A percentile compares a stretch with the other conserved stretches of the same genome.
Conservation (phyloP, 2,888 invertebrate species). For the Pteria penguin region DNA sequence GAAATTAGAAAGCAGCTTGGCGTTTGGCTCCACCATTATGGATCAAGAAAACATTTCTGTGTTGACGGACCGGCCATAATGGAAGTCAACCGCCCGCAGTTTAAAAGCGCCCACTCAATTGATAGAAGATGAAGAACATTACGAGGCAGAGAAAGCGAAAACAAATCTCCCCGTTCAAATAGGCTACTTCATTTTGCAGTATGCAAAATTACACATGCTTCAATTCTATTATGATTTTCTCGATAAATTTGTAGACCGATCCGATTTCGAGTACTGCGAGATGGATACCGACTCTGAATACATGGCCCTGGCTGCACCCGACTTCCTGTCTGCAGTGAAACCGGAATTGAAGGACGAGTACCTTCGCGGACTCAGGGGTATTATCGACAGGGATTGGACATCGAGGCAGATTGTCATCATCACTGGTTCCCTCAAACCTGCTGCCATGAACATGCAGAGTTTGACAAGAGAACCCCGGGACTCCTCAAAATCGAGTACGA, state of each 20-base stretch:
- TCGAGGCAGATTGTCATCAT: constrained; percentile 34
- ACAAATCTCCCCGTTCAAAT: constrained; percentile 50
- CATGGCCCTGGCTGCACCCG: too few relatives aligned
- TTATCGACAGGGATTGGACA: constrained; percentile 10
- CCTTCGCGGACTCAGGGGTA: background rate
- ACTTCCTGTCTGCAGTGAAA: too few relatives aligned
- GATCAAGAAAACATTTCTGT: constrained; percentile 45
- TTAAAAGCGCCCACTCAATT: constrained; percentile 41
- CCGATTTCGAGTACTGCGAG: too few relatives aligned
- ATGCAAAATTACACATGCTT: too few relatives aligned
- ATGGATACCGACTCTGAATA: too few relatives aligned
- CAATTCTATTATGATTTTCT: too few relatives aligned
- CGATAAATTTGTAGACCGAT: too few relatives aligned
- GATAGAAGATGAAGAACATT: constrained; percentile 28
- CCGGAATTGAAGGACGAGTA: too few relatives aligned
- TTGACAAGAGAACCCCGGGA: constrained; percentile 25
- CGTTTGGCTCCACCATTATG: constrained; percentile 53
- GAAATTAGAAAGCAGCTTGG: constrained; percentile 31
- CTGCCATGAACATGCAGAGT: constrained; percentile 27
- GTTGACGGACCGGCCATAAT: constrained; percentile 40
- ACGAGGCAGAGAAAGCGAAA: constrained; percentile 46
- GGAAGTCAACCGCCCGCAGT: constrained; percentile 40
- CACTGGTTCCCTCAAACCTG: constrained; percentile 52
- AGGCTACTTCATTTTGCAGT: too few relatives aligned
- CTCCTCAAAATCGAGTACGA: too few relatives aligned